These are phyloP conservation scores for Pterocles orientalis DNA, from an alignment of 2,113 vertebrate species.

Conservation along the genomic window DNA sequence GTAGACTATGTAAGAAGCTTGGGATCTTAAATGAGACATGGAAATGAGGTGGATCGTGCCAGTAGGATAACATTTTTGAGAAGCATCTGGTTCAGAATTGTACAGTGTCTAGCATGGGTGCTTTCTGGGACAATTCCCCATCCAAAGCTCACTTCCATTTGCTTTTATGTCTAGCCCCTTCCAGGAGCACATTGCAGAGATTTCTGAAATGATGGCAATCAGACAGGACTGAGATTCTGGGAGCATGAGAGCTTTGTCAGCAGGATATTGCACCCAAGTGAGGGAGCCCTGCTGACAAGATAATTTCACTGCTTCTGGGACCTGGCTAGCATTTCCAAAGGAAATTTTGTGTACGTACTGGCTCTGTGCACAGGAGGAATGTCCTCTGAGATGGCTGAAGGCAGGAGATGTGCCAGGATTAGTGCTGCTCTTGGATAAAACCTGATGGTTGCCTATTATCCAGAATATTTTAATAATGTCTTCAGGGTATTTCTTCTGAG, in stretches of 20 bases:
- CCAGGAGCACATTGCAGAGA: background rate
- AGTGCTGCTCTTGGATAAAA: background rate
- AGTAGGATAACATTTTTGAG: background rate
- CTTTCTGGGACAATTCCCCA: slow-evolving; percentile 7
- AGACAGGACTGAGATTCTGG: background rate
- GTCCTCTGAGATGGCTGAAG: background rate
- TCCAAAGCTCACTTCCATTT: background rate
- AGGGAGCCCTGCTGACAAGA: background rate
- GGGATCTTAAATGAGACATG: background rate
- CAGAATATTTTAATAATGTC: background rate
- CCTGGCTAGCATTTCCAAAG: background rate
- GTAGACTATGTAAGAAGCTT: background rate
- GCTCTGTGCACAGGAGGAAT: background rate
- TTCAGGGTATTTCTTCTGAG: background rate
- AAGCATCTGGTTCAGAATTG: background rate
- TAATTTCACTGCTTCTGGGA: slow-evolving; percentile 10
- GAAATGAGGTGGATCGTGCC: background rate
- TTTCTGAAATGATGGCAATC: background rate
- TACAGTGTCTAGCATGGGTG: background rate
- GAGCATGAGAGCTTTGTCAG: background rate
- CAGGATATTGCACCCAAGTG: background rate
- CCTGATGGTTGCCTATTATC: background rate
- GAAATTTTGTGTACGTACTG: background rate
- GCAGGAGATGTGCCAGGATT: background rate
- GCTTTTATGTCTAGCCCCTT: background rate